Evolutionary conservation across 2,797 vertebrate species (phyloP).

Genomic region (Macropus fuliginosus): DNA sequence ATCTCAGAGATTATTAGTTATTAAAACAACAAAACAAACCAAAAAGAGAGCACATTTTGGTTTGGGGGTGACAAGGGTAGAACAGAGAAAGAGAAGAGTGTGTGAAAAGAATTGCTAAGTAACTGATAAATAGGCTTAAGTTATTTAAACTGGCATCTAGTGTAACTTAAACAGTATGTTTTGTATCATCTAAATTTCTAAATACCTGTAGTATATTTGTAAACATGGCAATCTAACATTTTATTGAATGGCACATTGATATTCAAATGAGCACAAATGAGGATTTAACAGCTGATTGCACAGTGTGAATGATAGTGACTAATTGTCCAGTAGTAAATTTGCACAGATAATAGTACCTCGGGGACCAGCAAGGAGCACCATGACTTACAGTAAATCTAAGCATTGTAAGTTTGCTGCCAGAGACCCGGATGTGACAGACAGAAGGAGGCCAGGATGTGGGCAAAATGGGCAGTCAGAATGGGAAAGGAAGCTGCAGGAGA

Average conservation of each 20-base stretch:
- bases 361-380: background rate
- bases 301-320: conserved; percentile 85
- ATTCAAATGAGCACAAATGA: conserved; percentile 85
- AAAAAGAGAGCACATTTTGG: conserved; percentile 66
- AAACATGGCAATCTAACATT: conserved; percentile 87
- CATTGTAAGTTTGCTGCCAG: conserved; percentile 14
- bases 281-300: conserved; percentile 88
- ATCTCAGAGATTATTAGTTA: conserved; percentile 79
- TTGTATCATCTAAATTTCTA: conserved; percentile 84
- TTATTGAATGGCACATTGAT: conserved; percentile 78
- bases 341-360: conserved; percentile 66
- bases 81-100: conserved; percentile 51
- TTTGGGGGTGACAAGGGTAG: conserved; percentile 59
- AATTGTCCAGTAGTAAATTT: conserved; percentile 82
- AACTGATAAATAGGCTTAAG: conserved; percentile 84
- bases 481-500: conserved; percentile 11
- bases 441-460: background rate
- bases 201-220: conserved; percentile 88
- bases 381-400: conserved; percentile 39
- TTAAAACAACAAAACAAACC: conserved; percentile 73
- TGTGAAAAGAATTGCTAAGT: conserved; percentile 83
- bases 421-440: background rate
- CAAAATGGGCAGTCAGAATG: conserved; percentile 26
- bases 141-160: conserved; percentile 81
- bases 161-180: conserved; percentile 81